Conservation (phyloP, 2,888 invertebrate species). For the Clanis bilineata region DNA sequence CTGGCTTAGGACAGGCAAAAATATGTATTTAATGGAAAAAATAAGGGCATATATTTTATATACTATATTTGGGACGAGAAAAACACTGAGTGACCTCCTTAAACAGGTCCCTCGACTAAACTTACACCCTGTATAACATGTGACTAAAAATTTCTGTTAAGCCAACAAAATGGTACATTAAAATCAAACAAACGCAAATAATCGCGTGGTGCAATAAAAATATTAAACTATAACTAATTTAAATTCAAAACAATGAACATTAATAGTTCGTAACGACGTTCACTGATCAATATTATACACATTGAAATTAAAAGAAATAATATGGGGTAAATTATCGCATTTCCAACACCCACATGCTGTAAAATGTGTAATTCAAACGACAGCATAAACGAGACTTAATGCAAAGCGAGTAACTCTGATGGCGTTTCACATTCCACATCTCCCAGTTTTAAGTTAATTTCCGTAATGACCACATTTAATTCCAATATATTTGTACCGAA, state of each 20-base stretch:
- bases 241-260: conserved; percentile 1
- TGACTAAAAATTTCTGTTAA: no score
- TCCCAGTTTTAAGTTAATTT: conserved; percentile 10
- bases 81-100: no score
- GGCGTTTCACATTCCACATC: background rate
- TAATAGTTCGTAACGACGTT: background rate
- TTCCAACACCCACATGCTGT: conserved; percentile 18
- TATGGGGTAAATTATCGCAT: conserved; percentile 2
- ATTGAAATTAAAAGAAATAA: conserved; percentile 1
- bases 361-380: conserved; percentile 31
- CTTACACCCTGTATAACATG: no score
- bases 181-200: no score
- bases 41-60: no score
- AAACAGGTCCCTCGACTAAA: no score
- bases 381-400: conserved; percentile 24
- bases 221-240: background rate
- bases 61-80: no score
- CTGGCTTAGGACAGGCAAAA: no score
- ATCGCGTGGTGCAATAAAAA: no score
- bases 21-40: no score
- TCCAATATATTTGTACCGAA: conserved; percentile 39
- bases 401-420: conserved; percentile 25
- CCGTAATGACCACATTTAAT: conserved; percentile 23
- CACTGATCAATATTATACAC: background rate
- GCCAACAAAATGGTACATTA: no score